Percentiles rank a stretch among this genome's conserved stretches.
These are phyloP conservation scores for Phaetusa simplex DNA, from an alignment of 2,113 vertebrate species.

Conservation along the genomic window DNA sequence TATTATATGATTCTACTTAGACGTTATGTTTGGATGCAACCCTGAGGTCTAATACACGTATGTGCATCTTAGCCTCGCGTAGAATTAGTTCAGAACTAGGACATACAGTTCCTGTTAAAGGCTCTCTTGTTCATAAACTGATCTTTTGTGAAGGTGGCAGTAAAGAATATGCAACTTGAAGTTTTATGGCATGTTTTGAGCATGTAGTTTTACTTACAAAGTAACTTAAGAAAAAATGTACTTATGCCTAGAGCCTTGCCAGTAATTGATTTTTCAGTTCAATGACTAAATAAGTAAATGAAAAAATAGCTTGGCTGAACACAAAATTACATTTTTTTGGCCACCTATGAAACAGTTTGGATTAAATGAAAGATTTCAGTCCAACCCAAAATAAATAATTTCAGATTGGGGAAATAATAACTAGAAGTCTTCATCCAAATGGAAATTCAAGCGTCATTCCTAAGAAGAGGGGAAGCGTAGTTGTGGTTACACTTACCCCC, in stretches of 20 bases:
- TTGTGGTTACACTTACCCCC: neutral
- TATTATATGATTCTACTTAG: neutral
- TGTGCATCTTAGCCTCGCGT: neutral
- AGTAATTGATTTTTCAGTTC: constrained; percentile 64
- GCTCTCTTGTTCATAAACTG: neutral
- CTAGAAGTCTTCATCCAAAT: neutral
- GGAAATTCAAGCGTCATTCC: neutral
- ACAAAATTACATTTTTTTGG: neutral
- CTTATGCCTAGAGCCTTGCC: constrained; percentile 20
- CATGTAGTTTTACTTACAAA: neutral
- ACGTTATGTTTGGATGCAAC: neutral
- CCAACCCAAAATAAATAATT: constrained; percentile 10
- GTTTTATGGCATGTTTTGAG: neutral
- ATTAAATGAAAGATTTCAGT: constrained; percentile 13
- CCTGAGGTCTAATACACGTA: neutral
- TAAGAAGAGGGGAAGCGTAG: neutral
- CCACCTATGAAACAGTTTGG: neutral
- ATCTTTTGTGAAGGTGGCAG: neutral
- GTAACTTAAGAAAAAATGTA: neutral
- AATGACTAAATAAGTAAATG: constrained; percentile 49
- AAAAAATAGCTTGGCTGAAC: constrained; percentile 38
- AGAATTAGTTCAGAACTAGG: neutral
- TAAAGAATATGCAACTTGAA: neutral
- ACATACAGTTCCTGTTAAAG: neutral
- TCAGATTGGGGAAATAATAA: neutral